These are phyloP conservation scores for Stenurella melanura DNA, from an alignment of 2,888 invertebrate genomes.

Conservation along the genomic window DNA sequence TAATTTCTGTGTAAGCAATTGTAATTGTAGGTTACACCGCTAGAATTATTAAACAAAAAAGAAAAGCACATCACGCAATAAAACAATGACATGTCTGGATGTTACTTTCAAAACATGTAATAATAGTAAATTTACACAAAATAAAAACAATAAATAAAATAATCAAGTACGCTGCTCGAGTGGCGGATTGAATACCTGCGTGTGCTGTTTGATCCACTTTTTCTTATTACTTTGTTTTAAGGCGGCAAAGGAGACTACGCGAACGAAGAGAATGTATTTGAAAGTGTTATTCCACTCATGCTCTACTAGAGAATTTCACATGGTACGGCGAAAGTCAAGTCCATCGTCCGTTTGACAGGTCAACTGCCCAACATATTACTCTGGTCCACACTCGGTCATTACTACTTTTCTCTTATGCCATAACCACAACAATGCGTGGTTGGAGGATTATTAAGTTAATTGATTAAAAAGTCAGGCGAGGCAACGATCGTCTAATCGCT, in stretches of 20 bases:
- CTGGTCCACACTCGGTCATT: constrained; percentile 28
- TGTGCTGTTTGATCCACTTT: constrained; percentile 36
- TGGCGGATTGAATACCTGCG: constrained; percentile 16
- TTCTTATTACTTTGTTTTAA: constrained; percentile 5
- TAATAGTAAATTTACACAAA: constrained; percentile 17
- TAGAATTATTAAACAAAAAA: constrained; percentile 12
- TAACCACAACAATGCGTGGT: not conserved
- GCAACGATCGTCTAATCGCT: too few species aligned
- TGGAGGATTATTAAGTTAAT: constrained; percentile 6
- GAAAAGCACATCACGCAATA: constrained; percentile 24
- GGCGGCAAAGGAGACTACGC: not conserved
- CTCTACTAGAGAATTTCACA: constrained; percentile 34
- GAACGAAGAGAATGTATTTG: constrained; percentile 34
- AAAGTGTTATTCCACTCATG: constrained; percentile 39
- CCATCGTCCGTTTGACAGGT: constrained; percentile 27
- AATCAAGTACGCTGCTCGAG: constrained; percentile 12
- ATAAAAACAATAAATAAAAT: constrained; percentile 25
- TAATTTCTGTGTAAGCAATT: not conserved
- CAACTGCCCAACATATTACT: constrained; percentile 27
- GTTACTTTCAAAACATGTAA: constrained; percentile 29
- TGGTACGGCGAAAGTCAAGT: constrained; percentile 35
- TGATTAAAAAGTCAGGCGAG: not conserved
- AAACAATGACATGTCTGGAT: constrained; percentile 24
- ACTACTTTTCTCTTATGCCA: constrained; percentile 18
- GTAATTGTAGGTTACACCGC: not conserved